Conservation (phyloP, 37 sponge, comb jelly and placozoan species). For the Haliclona indistincta region DNA sequence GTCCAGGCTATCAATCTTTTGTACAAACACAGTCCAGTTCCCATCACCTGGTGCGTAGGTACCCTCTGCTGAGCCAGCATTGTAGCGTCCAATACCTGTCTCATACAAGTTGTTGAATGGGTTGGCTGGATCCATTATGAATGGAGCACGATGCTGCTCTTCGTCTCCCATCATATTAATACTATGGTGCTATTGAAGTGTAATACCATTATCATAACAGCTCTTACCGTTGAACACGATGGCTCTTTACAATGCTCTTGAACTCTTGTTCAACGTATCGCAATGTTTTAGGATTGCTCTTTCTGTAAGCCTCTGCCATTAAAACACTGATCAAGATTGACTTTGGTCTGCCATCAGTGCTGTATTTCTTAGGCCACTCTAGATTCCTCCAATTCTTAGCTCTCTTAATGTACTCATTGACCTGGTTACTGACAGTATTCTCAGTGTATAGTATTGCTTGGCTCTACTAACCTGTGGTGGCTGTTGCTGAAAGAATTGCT, state of each 20-base stretch:
- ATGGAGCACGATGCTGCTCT: constrained; percentile 15
- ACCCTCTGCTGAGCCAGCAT: constrained; percentile 5
- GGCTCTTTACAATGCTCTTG: constrained; percentile 29
- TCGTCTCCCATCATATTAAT: neutral
- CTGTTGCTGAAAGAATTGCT: constrained; percentile 43
- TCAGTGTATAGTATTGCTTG: neutral
- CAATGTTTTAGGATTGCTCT: neutral
- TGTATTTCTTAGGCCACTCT: constrained; percentile 6
- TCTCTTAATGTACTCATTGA: constrained; percentile 58
- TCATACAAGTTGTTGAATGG: constrained; percentile 68
- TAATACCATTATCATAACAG: neutral
- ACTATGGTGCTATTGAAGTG: neutral
- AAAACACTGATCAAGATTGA: constrained; percentile 46
- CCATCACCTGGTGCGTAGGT: constrained; percentile 25
- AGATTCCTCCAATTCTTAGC: constrained; percentile 69
- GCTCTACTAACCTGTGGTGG: constrained; percentile 32
- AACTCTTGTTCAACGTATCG: neutral
- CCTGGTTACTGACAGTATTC: constrained; percentile 1
- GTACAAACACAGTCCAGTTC: constrained; percentile 28
- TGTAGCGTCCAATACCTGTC: constrained; percentile 40
- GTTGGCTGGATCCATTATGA: constrained; percentile 65
- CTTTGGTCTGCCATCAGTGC: constrained; percentile 30
- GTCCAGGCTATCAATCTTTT: constrained; percentile 40
- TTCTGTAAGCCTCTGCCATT: constrained; percentile 31
- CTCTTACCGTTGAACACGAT: constrained; percentile 35